Conservation (phyloP, 2,113 vertebrate species). For the Rana temporaria region DNA sequence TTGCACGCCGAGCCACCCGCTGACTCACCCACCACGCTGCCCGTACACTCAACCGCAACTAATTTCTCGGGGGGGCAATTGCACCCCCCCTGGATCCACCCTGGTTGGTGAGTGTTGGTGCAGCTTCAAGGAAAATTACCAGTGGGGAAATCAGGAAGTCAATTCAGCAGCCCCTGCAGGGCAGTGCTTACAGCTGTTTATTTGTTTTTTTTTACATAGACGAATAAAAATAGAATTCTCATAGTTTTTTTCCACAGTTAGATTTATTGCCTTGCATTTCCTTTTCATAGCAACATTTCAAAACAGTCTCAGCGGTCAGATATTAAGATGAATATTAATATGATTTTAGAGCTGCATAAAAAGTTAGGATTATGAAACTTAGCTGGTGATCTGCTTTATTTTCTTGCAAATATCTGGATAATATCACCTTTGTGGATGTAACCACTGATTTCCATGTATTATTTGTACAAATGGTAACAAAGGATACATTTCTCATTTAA, state of each 20-base stretch:
- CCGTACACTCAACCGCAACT: no score
- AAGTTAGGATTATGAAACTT: constrained; percentile 14
- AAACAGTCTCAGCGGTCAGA: constrained; percentile 12
- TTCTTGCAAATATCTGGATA: constrained; percentile 28
- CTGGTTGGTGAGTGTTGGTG: no score
- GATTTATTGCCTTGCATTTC: background rate
- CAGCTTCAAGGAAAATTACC: no score
- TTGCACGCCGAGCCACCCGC: no score
- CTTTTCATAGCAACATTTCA: background rate
- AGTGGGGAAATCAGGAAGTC: no score
- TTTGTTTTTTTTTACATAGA: no score
- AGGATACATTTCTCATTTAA: constrained; percentile 22
- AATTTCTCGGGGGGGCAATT: no score
- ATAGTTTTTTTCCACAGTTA: background rate
- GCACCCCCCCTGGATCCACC: no score
- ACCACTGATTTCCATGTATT: background rate
- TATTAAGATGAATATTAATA: constrained; percentile 17
- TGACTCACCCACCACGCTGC: no score
- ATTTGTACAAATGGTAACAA: constrained; percentile 34
- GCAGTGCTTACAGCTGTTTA: no score
- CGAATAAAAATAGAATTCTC: no score
- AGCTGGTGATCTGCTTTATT: constrained; percentile 16
- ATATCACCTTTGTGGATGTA: constrained; percentile 10
- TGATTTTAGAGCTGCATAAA: constrained; percentile 9
- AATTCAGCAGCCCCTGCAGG: no score